These are phyloP conservation scores for Crambe crambe DNA, from an alignment of 37 sponge, comb jelly and placozoan genomes.

Conservation along the genomic window DNA sequence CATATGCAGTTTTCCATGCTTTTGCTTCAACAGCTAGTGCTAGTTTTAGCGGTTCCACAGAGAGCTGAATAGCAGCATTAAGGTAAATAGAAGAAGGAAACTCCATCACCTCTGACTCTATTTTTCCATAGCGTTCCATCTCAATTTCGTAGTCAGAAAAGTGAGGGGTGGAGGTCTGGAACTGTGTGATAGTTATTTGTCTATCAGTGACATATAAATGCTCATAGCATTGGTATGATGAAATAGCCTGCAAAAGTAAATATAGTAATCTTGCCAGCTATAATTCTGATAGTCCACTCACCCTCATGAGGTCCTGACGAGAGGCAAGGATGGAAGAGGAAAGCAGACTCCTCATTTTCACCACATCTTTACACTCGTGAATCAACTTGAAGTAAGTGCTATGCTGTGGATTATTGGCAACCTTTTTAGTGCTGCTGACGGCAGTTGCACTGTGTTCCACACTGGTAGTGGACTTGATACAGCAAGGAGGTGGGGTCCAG, in stretches of 20 bases:
- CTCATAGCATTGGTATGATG: conserved; percentile 56
- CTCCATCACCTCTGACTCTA: conserved; percentile 68
- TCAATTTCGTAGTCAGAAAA: conserved; percentile 85
- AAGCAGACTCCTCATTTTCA: conserved; percentile 65
- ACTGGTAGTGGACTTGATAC: neutral
- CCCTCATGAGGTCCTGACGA: conserved; percentile 63
- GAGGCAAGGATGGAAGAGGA: conserved; percentile 73
- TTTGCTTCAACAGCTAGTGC: conserved; percentile 90
- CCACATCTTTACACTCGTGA: conserved; percentile 84
- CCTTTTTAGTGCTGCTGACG: neutral
- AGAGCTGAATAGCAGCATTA: conserved; percentile 48
- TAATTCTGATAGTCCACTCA: neutral
- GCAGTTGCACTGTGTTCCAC: neutral
- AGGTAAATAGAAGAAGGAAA: conserved; percentile 45
- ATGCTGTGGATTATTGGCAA: neutral
- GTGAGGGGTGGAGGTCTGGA: conserved; percentile 57
- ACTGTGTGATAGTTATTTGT: conserved; percentile 55
- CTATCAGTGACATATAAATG: conserved; percentile 57
- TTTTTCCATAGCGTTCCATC: conserved; percentile 74
- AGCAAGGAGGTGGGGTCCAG: conserved; percentile 37
- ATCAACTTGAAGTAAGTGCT: conserved; percentile 50
- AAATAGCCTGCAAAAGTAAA: conserved; percentile 38
- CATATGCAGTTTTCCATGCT: conserved; percentile 91
- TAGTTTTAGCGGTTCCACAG: conserved; percentile 83
- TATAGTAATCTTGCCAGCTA: neutral